Evolutionary conservation across 2,113 vertebrate species (phyloP).

Genomic region (Barnardius zonarius): DNA sequence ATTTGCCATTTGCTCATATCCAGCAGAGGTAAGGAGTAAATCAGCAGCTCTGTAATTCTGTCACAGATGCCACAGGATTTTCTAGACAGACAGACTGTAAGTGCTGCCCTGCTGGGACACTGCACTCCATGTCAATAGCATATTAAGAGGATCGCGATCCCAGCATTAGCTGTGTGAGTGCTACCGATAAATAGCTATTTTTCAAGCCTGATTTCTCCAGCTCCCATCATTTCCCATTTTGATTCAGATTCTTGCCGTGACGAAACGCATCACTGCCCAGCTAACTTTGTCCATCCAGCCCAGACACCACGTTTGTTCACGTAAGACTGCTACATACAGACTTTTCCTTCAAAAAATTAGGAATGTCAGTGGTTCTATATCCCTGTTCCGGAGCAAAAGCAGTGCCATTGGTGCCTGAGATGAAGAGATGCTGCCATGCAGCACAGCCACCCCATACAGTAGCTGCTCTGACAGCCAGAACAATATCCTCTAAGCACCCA

Average conservation of each 20-base stretch:
- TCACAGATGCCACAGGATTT: neutral
- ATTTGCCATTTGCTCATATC: neutral
- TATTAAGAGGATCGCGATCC: neutral
- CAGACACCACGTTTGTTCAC: neutral
- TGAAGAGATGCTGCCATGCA: neutral
- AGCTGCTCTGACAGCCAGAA: neutral
- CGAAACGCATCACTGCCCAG: neutral
- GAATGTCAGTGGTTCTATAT: neutral
- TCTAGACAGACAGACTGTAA: neutral
- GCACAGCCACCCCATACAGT: neutral
- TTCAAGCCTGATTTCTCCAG: neutral
- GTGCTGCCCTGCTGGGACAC: neutral
- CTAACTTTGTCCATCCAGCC: neutral
- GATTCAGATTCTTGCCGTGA: neutral
- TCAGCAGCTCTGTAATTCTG: neutral
- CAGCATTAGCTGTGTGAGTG: neutral
- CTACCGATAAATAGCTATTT: neutral
- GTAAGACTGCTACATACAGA: neutral
- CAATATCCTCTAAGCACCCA: neutral
- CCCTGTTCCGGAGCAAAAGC: neutral
- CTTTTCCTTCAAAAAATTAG: neutral
- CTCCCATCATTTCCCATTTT: neutral
- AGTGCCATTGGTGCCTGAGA: neutral
- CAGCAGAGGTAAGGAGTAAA: neutral
- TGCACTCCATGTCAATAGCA: accelerated